Base-by-base conservation (phyloP, 2,797 vertebrate species). In the Pipistrellus pygmaeus region DNA sequence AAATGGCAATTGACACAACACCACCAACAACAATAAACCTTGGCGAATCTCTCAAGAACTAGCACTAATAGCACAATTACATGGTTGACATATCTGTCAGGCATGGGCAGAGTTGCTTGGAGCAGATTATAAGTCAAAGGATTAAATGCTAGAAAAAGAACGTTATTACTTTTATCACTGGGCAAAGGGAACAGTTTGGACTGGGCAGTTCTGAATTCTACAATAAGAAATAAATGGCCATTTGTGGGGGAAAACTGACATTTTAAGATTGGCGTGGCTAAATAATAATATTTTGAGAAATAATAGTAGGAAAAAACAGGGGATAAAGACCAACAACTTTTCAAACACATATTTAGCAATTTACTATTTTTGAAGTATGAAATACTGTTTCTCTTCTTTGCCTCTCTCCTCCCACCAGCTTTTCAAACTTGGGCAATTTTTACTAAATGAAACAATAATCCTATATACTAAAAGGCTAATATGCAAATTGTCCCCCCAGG, bases 231-330 rank as follows among this genome's bases (percentile, higher is more conserved):
- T 51, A 90, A 27, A 82, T 85, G 48, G n/a, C 21, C 30, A 41
- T 64, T 25, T 32, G 4, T 60, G 25, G 30, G 23, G 60, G 62
- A 1, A 85, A 89, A 75, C 14, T 75, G 38, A 51, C 15, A 81
- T 88, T 88, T 93, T 76, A 88, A 88, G 9, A 30, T 85, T n/a
- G 5, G 4, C 44, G 4, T 73, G 8, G 41, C 68, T 88, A 92
- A 85, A 80, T 62, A 92, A 88, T 57, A 71, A 69, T 81, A 82
- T 83, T 78, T 94, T 77, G 35, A 73, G 80, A 95, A 81, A 41
- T 10, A 60, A n/a, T 35, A 6, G 25, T 77, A 15, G 18, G 1
- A 91, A 85, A 25, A 96, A 30, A 69, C 8, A 81, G 35, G 71
- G 11, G 20, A 25, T 30, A 83, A 95, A 69, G 44, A 88, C 1